Percentiles rank a stretch among this genome's conserved stretches.
These are phyloP conservation scores for Pluvianellus socialis DNA, from an alignment of 2,113 vertebrate species.

Conservation along the genomic window DNA sequence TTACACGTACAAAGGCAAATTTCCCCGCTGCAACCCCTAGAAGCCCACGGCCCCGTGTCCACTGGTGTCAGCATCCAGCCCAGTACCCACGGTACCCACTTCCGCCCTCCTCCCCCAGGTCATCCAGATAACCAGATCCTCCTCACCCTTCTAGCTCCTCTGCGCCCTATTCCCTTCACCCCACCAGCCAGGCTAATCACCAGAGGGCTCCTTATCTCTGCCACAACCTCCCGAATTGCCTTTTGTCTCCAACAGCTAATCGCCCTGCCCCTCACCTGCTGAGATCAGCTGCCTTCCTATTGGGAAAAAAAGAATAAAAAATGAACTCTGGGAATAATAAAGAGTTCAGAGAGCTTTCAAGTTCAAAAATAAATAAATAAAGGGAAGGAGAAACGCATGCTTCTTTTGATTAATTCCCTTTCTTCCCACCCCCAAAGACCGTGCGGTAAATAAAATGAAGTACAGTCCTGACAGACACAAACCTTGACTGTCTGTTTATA, in stretches of 20 bases:
- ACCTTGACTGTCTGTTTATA: slow-evolving; percentile 43
- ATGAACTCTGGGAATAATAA: not conserved
- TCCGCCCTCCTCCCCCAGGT: not conserved
- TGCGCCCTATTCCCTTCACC: not conserved
- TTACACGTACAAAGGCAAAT: accelerated
- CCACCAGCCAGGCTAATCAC: not conserved
- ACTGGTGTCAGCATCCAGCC: not conserved
- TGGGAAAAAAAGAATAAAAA: slow-evolving; percentile 1
- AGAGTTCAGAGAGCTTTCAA: slow-evolving; percentile 25
- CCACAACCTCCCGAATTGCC: not conserved
- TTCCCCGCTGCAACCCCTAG: not conserved
- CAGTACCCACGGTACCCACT: not conserved
- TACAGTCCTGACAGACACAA: slow-evolving; percentile 34
- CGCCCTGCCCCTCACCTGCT: not conserved
- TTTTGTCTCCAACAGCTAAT: slow-evolving; percentile 14
- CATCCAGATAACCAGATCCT: not conserved
- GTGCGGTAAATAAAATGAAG: slow-evolving; percentile 36
- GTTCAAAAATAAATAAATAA: slow-evolving; percentile 20
- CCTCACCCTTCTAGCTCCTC: not conserved
- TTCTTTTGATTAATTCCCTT: slow-evolving; percentile 49
- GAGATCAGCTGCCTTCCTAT: not conserved
- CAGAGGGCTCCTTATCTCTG: not conserved
- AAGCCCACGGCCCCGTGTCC: not conserved
- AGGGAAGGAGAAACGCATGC: not conserved
- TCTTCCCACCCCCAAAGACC: slow-evolving; percentile 7